A percentile compares a stretch with the other conserved stretches of the same genome.
phyloP scores from a whole-genome alignment of 2,113 vertebrate genomes.

The Ptilonorhynchus violaceus region DNA sequence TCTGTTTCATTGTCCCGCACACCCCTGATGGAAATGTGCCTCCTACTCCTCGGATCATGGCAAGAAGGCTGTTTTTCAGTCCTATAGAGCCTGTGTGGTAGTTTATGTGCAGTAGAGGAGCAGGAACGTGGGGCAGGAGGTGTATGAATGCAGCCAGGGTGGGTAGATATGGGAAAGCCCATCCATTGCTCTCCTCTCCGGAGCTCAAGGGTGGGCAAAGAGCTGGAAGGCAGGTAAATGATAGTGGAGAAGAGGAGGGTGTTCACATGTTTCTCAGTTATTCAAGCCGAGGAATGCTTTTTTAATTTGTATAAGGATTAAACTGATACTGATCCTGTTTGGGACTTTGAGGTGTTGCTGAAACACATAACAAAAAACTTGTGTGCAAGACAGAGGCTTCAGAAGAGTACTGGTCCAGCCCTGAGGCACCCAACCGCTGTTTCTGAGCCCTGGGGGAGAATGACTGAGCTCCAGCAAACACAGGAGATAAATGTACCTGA shows the following conservation, averaged over 20 bases:
- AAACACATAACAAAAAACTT: rapidly evolving
- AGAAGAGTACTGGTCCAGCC: neutral
- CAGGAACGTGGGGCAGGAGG: rapidly evolving
- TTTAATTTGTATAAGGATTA: neutral
- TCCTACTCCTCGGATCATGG: rapidly evolving
- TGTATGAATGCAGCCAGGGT: rapidly evolving
- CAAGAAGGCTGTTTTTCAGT: neutral
- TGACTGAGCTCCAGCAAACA: neutral
- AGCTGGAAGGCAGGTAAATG: neutral
- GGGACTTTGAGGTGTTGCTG: neutral
- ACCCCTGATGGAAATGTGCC: neutral
- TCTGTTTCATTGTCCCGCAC: rapidly evolving
- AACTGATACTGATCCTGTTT: neutral
- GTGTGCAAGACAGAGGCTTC: neutral
- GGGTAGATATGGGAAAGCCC: rapidly evolving
- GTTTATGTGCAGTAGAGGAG: neutral
- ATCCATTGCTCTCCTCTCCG: rapidly evolving
- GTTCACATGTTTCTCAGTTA: neutral
- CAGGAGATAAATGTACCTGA: neutral
- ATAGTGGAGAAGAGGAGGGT: neutral
- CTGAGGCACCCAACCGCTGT: neutral
- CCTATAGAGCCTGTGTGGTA: neutral
- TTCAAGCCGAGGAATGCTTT: neutral
- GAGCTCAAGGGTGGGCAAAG: neutral
- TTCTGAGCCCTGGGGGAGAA: neutral